A percentile compares a stretch with the other conserved stretches of the same genome.
These are phyloP conservation scores for Brachionus asplanchnoidis DNA, from an alignment of 1,140 invertebrate genomes.

Conservation along the genomic window DNA sequence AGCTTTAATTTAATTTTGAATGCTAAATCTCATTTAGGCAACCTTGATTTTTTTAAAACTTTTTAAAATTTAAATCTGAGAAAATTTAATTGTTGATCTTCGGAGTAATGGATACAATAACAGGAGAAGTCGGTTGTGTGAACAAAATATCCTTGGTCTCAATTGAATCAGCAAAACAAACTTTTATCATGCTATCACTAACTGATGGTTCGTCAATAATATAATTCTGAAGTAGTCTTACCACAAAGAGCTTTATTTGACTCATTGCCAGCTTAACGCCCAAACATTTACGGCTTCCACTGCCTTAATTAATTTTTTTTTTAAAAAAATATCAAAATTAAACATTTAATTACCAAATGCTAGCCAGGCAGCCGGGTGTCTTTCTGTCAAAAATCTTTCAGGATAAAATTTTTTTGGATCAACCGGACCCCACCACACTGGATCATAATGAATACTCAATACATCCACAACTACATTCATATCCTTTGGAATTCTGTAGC, in stretches of 20 bases:
- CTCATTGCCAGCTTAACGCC: slow-evolving; percentile 35
- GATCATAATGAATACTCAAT: slow-evolving; percentile 29
- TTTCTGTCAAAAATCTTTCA: slow-evolving; percentile 35
- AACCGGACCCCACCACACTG: slow-evolving; percentile 23
- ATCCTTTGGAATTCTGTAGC: background rate
- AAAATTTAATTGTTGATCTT: background rate
- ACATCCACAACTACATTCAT: slow-evolving; percentile 41
- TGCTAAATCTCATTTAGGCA: no score
- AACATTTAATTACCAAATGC: background rate
- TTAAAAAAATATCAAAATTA: background rate
- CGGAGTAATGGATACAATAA: background rate
- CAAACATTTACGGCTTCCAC: slow-evolving; percentile 39
- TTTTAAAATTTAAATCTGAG: background rate
- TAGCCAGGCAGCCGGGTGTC: slow-evolving; percentile 28
- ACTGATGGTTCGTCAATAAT: background rate
- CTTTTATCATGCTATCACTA: background rate
- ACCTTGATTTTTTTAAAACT: no score
- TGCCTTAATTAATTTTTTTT: background rate
- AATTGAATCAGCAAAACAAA: background rate
- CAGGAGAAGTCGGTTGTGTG: background rate
- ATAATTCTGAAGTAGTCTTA: slow-evolving; percentile 30
- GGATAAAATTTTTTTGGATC: slow-evolving; percentile 38
- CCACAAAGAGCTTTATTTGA: slow-evolving; percentile 34
- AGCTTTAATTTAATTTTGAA: no score
- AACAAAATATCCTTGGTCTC: slow-evolving; percentile 24